phyloP scores from a whole-genome alignment of 1,140 invertebrate species.

The Rhagoletis pomonella region DNA sequence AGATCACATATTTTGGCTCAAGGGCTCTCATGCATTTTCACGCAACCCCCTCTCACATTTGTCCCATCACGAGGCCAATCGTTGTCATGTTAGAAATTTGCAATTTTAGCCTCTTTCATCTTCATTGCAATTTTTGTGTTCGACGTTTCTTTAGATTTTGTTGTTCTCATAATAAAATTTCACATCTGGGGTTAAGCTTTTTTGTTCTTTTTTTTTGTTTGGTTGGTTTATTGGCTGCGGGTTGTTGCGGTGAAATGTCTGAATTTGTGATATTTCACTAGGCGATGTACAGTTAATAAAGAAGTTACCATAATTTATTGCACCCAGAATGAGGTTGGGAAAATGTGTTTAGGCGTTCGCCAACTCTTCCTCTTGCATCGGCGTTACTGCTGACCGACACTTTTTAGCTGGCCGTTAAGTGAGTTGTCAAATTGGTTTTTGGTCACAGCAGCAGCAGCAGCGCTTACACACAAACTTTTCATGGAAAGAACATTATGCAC shows the following conservation, averaged over 20 bases:
- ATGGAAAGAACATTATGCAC: not conserved
- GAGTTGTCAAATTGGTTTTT: constrained; percentile 40
- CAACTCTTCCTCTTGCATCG: not conserved
- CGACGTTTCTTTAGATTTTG: not conserved
- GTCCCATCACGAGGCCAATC: not conserved
- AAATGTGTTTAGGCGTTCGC: constrained; percentile 15
- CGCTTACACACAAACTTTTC: not conserved
- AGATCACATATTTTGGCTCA: constrained; percentile 37
- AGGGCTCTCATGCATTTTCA: constrained; percentile 34
- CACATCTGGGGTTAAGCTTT: not conserved
- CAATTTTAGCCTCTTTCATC: not conserved
- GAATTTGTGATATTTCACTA: constrained; percentile 38
- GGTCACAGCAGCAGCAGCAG: not conserved
- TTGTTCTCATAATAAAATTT: not conserved
- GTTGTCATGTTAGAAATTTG: constrained; percentile 40
- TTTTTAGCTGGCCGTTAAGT: constrained; percentile 29
- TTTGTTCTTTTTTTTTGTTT: not conserved
- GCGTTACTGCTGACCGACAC: not conserved
- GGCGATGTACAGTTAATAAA: constrained; percentile 42
- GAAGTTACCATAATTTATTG: constrained; percentile 50
- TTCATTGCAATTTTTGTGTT: constrained; percentile 6
- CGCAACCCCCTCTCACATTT: not conserved
- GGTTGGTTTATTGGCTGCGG: not conserved
- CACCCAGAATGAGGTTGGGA: constrained; percentile 40
- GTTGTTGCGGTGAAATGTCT: constrained; percentile 24